Conservation (phyloP, 2,797 vertebrate genomes). For the Chelon auratus region DNA sequence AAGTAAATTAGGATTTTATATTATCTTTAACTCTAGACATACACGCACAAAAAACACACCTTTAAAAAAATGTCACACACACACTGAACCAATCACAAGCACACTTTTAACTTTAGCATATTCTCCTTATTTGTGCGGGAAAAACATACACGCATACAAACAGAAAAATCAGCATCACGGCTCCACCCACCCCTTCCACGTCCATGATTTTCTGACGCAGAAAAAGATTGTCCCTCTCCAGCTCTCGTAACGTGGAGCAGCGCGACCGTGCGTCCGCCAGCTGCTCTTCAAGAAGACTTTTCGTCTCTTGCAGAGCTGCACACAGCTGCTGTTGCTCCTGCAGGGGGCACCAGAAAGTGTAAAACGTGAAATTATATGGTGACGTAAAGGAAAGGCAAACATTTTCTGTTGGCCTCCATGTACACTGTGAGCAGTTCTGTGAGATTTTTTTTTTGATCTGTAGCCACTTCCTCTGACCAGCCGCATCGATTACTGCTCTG, state of each 20-base stretch:
- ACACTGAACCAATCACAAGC: background rate
- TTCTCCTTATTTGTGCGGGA: background rate
- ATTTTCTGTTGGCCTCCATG: background rate
- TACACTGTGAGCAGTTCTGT: background rate
- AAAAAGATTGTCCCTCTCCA: constrained; percentile 89
- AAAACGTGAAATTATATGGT: background rate
- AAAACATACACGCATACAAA: constrained; percentile 1
- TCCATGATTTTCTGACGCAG: constrained; percentile 86
- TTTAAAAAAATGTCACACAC: background rate
- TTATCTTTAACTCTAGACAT: background rate
- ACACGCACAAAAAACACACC: background rate
- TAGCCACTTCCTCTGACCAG: background rate
- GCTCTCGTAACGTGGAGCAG: constrained; percentile 85
- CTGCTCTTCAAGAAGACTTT: constrained; percentile 89
- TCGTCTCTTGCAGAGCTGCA: constrained; percentile 88
- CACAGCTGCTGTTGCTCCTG: constrained; percentile 92
- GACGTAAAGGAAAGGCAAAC: background rate
- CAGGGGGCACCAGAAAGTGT: constrained; percentile 41
- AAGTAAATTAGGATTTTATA: too few relatives aligned
- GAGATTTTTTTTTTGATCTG: too few relatives aligned
- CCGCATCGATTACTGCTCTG: background rate
- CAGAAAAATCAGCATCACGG: background rate
- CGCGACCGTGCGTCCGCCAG: constrained; percentile 84
- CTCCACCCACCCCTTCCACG: constrained; percentile 83
- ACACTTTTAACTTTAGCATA: background rate